These are phyloP conservation scores for Agapornis canus DNA, from an alignment of 2,797 vertebrate genomes.

Conservation along the genomic window DNA sequence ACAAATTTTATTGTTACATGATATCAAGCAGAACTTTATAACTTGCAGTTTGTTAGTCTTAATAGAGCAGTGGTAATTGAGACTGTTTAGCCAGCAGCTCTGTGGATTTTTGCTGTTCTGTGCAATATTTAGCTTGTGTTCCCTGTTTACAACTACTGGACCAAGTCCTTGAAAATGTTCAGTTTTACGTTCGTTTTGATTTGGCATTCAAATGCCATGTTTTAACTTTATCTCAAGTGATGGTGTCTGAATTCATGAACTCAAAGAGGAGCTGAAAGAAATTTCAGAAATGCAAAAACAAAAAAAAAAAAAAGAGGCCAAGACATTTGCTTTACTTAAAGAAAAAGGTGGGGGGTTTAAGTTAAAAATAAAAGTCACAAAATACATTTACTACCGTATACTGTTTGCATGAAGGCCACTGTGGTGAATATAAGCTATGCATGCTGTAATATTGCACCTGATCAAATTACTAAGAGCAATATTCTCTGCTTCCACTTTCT, in stretches of 20 bases:
- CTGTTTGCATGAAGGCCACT: neutral
- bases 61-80: neutral
- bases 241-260: neutral
- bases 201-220: neutral
- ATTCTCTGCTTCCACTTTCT: neutral
- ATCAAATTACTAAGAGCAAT: neutral
- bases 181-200: neutral
- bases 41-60: neutral
- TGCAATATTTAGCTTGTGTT: neutral
- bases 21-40: neutral
- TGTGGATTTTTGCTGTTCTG: neutral
- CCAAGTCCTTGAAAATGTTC: neutral
- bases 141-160: neutral
- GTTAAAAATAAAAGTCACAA: neutral
- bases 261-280: neutral
- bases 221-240: neutral
- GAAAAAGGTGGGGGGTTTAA: neutral
- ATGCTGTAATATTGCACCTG: neutral
- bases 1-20: conserved; percentile 1
- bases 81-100: neutral
- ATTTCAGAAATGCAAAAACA: neutral
- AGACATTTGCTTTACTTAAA: neutral
- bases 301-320: neutral
- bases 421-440: neutral
- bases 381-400: neutral